phyloP scores from a whole-genome alignment of 1,140 invertebrate genomes.

The Drosophila leontia region DNA sequence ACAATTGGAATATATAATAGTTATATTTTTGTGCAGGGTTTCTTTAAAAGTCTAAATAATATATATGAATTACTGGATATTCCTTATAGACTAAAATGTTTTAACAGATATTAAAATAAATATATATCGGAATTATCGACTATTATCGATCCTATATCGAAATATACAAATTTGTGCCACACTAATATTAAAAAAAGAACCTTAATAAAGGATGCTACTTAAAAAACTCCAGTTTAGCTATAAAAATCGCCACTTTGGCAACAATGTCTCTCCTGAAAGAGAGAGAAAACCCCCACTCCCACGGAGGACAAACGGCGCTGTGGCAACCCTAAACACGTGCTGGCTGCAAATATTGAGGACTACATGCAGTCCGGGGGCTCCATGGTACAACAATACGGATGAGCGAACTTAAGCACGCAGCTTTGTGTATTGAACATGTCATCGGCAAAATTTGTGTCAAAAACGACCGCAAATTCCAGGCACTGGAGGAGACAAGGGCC shows the following conservation, averaged over 20 bases:
- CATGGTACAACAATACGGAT: constrained; percentile 64
- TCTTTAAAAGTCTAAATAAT: neutral
- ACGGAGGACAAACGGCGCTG: constrained; percentile 17
- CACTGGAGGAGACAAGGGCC: neutral
- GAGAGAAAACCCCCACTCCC: constrained; percentile 3
- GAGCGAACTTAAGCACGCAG: constrained; percentile 75
- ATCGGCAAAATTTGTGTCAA: constrained; percentile 80
- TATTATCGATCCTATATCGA: too few species aligned
- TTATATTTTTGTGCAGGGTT: neutral
- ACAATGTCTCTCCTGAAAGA: neutral
- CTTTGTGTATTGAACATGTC: constrained; percentile 82
- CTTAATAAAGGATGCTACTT: too few species aligned
- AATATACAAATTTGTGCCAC: too few species aligned
- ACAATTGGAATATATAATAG: neutral
- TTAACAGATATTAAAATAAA: too few species aligned
- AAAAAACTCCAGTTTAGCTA: neutral
- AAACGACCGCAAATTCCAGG: constrained; percentile 64
- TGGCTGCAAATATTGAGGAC: constrained; percentile 58
- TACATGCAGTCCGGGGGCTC: constrained; percentile 38
- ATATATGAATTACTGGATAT: too few species aligned
- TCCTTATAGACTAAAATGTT: too few species aligned
- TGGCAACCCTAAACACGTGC: constrained; percentile 68
- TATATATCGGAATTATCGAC: too few species aligned
- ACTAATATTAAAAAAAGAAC: too few species aligned
- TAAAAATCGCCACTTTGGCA: constrained; percentile 14